A percentile compares a stretch with the other conserved stretches of the same genome.
phyloP scores from a whole-genome alignment of 2,888 invertebrate species.

The Drosophila affinis region DNA sequence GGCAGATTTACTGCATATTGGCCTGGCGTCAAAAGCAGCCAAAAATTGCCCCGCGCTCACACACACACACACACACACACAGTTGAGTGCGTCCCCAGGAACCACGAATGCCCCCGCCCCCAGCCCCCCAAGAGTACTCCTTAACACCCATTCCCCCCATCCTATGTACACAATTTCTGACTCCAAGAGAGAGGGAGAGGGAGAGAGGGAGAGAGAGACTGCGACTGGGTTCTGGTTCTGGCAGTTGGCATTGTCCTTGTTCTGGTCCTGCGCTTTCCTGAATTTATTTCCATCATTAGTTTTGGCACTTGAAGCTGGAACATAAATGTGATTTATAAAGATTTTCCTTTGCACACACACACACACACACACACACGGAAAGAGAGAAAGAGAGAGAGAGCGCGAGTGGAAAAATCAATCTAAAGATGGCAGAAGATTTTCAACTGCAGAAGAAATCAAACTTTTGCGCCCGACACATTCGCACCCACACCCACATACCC shows the following conservation, averaged over 20 bases:
- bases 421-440: conserved; percentile 23
- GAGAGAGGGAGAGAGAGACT: not conserved
- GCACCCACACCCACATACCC: conserved; percentile 17
- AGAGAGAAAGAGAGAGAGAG: not conserved
- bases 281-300: conserved; percentile 82
- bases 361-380: conserved; percentile 8
- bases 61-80: conserved; percentile 24
- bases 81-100: conserved; percentile 55
- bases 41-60: conserved; percentile 54
- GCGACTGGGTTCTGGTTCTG: conserved; percentile 47
- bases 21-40: conserved; percentile 83
- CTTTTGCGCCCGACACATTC: not conserved
- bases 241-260: conserved; percentile 69
- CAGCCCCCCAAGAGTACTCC: not conserved
- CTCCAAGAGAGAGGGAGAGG: conserved; percentile 4
- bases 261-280: conserved; percentile 51
- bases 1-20: conserved; percentile 84
- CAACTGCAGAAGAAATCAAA: conserved; percentile 14
- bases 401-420: conserved; percentile 54
- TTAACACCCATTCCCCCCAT: not conserved
- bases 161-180: conserved; percentile 30
- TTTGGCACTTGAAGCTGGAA: conserved; percentile 75
- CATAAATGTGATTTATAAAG: conserved; percentile 75
- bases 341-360: conserved; percentile 36
- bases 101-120: conserved; percentile 5